Percentiles rank a stretch among this genome's conserved stretches.
Conservation (phyloP, 30 jellyfish, hydroid and myxozoan species). For the Aurelia coerulea region DNA sequence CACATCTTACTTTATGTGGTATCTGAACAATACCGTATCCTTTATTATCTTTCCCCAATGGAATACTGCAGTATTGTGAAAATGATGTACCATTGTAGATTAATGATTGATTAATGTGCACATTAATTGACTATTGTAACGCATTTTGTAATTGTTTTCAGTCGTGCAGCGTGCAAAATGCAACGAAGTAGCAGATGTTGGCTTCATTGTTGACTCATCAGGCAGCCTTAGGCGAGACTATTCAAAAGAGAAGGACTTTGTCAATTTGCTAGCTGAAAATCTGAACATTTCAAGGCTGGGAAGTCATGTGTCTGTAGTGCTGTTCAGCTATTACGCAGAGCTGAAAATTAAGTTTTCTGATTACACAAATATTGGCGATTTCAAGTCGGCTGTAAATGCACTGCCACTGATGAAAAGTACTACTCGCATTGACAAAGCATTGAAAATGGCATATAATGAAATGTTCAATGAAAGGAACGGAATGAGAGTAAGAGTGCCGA, state of each 20-base stretch:
- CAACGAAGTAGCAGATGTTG: slow-evolving; percentile 63
- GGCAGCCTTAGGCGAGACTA: slow-evolving; percentile 62
- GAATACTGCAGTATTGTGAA: too few relatives aligned
- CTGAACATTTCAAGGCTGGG: slow-evolving; percentile 54
- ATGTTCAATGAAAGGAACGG: slow-evolving; percentile 66
- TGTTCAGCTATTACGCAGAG: slow-evolving; percentile 75
- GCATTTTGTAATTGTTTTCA: not conserved
- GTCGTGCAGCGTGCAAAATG: slow-evolving; percentile 28
- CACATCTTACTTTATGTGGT: too few relatives aligned
- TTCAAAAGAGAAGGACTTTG: slow-evolving; percentile 66
- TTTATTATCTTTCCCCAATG: too few relatives aligned
- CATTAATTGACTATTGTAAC: too few relatives aligned
- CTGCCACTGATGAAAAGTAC: slow-evolving; percentile 63
- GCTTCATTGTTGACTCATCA: slow-evolving; percentile 71
- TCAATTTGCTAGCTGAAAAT: slow-evolving; percentile 42
- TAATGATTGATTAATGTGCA: too few relatives aligned
- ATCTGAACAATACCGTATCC: too few relatives aligned
- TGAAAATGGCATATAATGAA: slow-evolving; percentile 44
- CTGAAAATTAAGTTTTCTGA: slow-evolving; percentile 72
- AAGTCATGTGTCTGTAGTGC: slow-evolving; percentile 70
- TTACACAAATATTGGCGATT: slow-evolving; percentile 28
- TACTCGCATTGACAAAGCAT: slow-evolving; percentile 69
- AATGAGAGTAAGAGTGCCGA: slow-evolving; percentile 54
- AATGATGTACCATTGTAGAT: too few relatives aligned
- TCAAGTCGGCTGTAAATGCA: slow-evolving; percentile 48